A percentile compares a stretch with the other conserved stretches of the same genome.
Evolutionary conservation across 1,140 invertebrate genomes (phyloP).

Genomic region (Thereuonema tuberculata): DNA sequence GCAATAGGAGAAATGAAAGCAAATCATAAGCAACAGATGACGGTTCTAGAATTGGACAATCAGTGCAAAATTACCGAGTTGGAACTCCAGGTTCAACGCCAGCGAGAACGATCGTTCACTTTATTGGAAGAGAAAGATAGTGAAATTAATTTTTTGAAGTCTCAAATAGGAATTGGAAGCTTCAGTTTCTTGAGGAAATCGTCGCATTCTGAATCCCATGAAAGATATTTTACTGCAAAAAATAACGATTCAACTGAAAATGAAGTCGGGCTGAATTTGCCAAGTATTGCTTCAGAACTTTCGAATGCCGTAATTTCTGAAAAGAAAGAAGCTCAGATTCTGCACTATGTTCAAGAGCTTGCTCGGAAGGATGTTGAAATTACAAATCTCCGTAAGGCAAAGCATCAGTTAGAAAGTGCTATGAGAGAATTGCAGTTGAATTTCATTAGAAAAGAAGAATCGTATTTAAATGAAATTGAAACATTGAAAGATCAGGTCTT

Average conservation of each 20-base stretch:
- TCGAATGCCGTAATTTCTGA: slow-evolving; percentile 16
- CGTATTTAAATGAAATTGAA: slow-evolving; percentile 41
- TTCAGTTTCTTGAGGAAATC: too few relatives aligned
- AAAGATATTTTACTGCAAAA: too few relatives aligned
- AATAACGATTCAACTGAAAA: too few relatives aligned
- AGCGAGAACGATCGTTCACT: slow-evolving; percentile 57
- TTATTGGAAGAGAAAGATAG: slow-evolving; percentile 65
- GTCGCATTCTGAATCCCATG: too few relatives aligned
- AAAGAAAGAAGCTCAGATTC: slow-evolving; percentile 41
- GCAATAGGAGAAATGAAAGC: slow-evolving; percentile 40
- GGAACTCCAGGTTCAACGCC: slow-evolving; percentile 60
- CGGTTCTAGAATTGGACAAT: slow-evolving; percentile 40
- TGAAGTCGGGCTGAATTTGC: too few relatives aligned
- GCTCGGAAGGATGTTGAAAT: slow-evolving; percentile 67
- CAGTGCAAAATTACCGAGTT: slow-evolving; percentile 43
- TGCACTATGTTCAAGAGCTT: slow-evolving; percentile 71
- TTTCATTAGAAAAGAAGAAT: slow-evolving; percentile 40
- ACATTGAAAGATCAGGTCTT: slow-evolving; percentile 36
- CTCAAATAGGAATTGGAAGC: slow-evolving; percentile 40
- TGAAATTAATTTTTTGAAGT: slow-evolving; percentile 51
- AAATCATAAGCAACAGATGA: slow-evolving; percentile 42
- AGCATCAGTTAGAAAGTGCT: slow-evolving; percentile 50
- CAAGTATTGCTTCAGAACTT: slow-evolving; percentile 7
- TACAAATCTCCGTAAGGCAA: slow-evolving; percentile 50
- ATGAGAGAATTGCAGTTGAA: slow-evolving; percentile 48